These are phyloP conservation scores for Lottia scabra DNA, from an alignment of 2,888 invertebrate genomes.

Conservation along the genomic window DNA sequence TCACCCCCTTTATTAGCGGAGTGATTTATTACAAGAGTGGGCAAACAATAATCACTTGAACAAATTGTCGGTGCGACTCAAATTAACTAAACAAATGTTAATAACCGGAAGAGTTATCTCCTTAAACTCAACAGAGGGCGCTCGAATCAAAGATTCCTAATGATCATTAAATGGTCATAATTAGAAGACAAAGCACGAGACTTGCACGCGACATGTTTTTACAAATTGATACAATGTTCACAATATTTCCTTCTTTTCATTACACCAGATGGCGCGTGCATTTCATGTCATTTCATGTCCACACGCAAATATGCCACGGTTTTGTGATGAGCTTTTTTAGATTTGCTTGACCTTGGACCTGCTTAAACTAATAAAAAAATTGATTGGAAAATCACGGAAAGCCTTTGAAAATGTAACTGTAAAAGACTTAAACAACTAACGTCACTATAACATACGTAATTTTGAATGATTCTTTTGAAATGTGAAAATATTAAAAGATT, in stretches of 20 bases:
- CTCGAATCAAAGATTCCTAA: not conserved
- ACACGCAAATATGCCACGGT: not conserved
- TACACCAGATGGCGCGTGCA: constrained; percentile 5
- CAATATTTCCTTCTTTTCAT: not conserved
- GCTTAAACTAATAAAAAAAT: too few species aligned
- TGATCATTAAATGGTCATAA: not conserved
- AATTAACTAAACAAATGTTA: not conserved
- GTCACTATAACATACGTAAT: too few species aligned
- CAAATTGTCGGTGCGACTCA: not conserved
- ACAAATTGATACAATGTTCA: not conserved
- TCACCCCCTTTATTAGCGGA: not conserved
- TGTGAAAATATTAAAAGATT: too few species aligned
- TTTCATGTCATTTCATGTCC: not conserved
- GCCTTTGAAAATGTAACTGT: too few species aligned
- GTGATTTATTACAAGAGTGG: not conserved
- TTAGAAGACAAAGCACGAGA: not conserved
- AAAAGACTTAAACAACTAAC: too few species aligned
- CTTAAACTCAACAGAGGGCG: not conserved
- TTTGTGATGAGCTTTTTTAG: not conserved
- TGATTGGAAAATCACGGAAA: too few species aligned
- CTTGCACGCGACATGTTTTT: not conserved
- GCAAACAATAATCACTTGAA: not conserved
- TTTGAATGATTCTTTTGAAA: too few species aligned
- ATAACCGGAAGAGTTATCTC: not conserved
- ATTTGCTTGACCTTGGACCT: too few species aligned